Percentiles rank a stretch among this genome's conserved stretches.
phyloP scores from a whole-genome alignment of 2,888 invertebrate species.

The Colletes collaris region DNA sequence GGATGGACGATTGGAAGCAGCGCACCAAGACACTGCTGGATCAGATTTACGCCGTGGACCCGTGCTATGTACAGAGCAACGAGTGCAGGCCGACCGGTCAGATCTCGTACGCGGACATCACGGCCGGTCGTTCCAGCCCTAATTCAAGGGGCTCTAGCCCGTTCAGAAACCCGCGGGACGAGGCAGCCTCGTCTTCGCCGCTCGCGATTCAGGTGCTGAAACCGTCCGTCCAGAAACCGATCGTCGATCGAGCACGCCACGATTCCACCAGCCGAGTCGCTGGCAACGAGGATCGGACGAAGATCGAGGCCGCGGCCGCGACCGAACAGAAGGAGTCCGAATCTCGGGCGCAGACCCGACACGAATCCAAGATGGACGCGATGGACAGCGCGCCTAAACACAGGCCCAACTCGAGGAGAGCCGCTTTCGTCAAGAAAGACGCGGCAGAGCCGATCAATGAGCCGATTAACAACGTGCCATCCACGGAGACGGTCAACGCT shows the following conservation, averaged over 20 bases:
- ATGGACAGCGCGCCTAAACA: not conserved
- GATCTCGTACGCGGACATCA: constrained; percentile 88
- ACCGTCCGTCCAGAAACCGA: constrained; percentile 80
- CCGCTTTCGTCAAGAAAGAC: constrained; percentile 20
- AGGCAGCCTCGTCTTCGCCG: constrained; percentile 66
- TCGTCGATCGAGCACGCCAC: constrained; percentile 12
- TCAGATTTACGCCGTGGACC: constrained; percentile 90
- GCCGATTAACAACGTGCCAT: not conserved
- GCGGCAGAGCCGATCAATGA: not conserved
- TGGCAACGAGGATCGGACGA: not conserved
- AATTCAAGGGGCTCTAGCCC: constrained; percentile 80
- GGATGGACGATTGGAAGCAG: constrained; percentile 87
- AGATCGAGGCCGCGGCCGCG: not conserved
- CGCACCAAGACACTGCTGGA: constrained; percentile 89
- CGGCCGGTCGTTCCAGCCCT: constrained; percentile 86
- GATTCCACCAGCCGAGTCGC: not conserved
- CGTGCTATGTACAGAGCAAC: constrained; percentile 86
- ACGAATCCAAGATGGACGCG: constrained; percentile 34
- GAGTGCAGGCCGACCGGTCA: constrained; percentile 81
- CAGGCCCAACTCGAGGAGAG: constrained; percentile 69
- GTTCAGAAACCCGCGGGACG: constrained; percentile 73
- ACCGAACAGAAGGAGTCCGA: constrained; percentile 30
- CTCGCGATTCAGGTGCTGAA: constrained; percentile 62
- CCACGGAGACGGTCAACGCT: not conserved
- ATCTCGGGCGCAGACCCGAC: constrained; percentile 25